phyloP scores from a whole-genome alignment of 1,140 invertebrate genomes.

The Ephestia elutella region DNA sequence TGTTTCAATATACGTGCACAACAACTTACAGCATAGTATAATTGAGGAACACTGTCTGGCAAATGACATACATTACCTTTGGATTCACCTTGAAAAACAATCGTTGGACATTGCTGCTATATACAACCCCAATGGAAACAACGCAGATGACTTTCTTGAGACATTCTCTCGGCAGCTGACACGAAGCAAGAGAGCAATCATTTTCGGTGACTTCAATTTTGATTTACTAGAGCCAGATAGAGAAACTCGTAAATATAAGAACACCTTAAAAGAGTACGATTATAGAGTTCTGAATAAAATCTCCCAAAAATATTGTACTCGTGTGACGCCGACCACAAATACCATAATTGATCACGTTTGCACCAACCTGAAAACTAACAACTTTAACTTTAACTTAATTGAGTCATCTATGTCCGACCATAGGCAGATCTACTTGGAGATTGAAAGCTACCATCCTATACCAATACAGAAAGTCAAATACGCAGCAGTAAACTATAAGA shows the following conservation, averaged over 20 bases:
- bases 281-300: slow-evolving; percentile 21
- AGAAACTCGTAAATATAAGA: slow-evolving; percentile 10
- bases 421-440: slow-evolving; percentile 15
- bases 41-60: slow-evolving; percentile 7
- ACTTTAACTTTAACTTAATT: slow-evolving; percentile 13
- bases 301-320: slow-evolving; percentile 14
- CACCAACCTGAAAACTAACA: slow-evolving; percentile 16
- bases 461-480: background rate
- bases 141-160: slow-evolving; percentile 16
- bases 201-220: slow-evolving; percentile 16
- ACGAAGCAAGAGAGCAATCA: slow-evolving; percentile 13
- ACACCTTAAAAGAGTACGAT: slow-evolving; percentile 15
- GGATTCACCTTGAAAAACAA: slow-evolving; percentile 23
- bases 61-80: slow-evolving; percentile 23
- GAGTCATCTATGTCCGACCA: slow-evolving; percentile 19
- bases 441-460: background rate
- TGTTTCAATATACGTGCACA: slow-evolving; percentile 18
- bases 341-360: slow-evolving; percentile 19
- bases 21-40: slow-evolving; percentile 13
- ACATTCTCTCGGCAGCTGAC: slow-evolving; percentile 9
- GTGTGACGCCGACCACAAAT: slow-evolving; percentile 14
- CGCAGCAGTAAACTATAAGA: background rate
- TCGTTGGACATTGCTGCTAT: slow-evolving; percentile 21
- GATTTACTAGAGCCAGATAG: background rate
- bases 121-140: slow-evolving; percentile 15